Evolutionary conservation across 2,888 invertebrate genomes (phyloP), one percentile per base, ranked within the genome.

Genomic region (Galerucella pusilla): DNA sequence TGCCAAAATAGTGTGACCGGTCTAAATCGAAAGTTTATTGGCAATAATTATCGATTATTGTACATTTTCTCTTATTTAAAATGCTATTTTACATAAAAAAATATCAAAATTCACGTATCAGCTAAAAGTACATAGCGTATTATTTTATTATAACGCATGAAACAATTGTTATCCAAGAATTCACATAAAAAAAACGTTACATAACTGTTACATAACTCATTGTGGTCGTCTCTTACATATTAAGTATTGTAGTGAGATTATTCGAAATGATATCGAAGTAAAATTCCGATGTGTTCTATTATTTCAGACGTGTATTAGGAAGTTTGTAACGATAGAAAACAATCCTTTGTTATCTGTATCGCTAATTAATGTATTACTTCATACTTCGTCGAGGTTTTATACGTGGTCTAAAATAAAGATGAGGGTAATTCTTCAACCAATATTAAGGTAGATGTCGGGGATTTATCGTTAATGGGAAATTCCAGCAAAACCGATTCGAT

Each of bases 161-260:
- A 61, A 61, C 61, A 61, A 61, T 61, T 61, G 61, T 6, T 4
- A 61, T 61, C 25, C 28, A 61, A 28, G 61, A 35, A 59, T 61
- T 61, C 61, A 61, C 61, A 61, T 61, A 61, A 61, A 61, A 61
- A 61, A 61, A 61, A 61, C 61, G 61, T 61, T 61, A 61, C 25
- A 28, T 60, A 60, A 60, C 60, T 60, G 60, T n/a, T n/a, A n/a
- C n/a, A n/a, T n/a, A n/a, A n/a, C 28, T 3, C 28, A 28, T 28
- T 61, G 61, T 28, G 35, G 28, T 61, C 35, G 61, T 35, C 61
- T 28, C 61, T 61, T 61, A 61, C 61, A 61, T 61, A 28, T 25
- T 61, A 61, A 61, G 28, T 61, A 61, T 35, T 35, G 11, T 4
- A 59, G 16, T 35, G 61, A 61, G 61, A 61, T 61, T 61, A 35